phyloP scores from a whole-genome alignment of 2,113 vertebrate species.

The Rhynchopsitta pachyrhyncha region DNA sequence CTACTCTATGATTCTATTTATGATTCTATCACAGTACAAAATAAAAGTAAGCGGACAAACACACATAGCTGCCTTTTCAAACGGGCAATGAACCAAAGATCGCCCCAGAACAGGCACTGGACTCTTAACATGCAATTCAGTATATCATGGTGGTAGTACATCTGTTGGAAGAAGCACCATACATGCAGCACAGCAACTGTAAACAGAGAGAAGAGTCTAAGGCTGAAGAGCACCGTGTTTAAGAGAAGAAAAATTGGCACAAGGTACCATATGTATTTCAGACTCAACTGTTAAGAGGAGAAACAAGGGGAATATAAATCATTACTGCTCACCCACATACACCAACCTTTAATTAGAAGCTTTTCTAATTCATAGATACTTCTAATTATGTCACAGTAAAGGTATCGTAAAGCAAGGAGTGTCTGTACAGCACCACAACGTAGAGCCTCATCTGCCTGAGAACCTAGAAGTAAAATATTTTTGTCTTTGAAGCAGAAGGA shows the following conservation, averaged over 20 bases:
- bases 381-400: background rate
- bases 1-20: no score
- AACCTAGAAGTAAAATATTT: background rate
- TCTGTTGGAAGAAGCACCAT: background rate
- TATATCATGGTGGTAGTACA: no score
- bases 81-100: background rate
- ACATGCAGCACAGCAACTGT: background rate
- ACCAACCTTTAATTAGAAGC: background rate
- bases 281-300: background rate
- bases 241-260: background rate
- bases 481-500: background rate
- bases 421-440: background rate
- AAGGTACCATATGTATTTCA: background rate
- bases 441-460: background rate
- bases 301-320: background rate
- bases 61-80: background rate
- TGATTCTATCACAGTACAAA: background rate
- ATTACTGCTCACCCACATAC: background rate
- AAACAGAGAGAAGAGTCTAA: background rate
- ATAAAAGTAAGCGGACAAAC: background rate
- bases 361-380: background rate
- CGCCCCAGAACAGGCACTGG: background rate
- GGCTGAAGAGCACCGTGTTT: fast-evolving
- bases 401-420: background rate
- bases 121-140: background rate